Base-by-base conservation (phyloP, 2,888 invertebrate genomes). In the Hemithea aestivaria region DNA sequence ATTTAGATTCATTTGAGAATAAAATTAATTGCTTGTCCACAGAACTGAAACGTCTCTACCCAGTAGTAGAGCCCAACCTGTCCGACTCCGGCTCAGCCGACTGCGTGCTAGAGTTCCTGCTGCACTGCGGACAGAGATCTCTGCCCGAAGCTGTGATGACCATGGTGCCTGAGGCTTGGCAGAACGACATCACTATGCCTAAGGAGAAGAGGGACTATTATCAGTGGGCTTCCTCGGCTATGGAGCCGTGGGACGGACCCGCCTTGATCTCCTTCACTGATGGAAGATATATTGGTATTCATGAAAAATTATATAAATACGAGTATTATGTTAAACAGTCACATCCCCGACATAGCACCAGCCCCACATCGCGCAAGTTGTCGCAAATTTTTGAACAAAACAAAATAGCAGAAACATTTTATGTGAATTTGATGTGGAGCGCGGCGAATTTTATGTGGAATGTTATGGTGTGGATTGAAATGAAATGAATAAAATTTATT, bases 221-320 rank as follows among this genome's bases (percentile, higher is more conserved):
- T 82, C 94, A 96, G 55, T 99, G 99, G 99, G 95, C 97, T 7
- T 94, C 97, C 0, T 98, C 95, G 67, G 95, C 94, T 9, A 99
- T 99, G 99, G 99, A 99, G 74, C 99, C 99, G 0, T 99, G 99
- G 99, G 99, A 99, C 79, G 99, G 99, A 16, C 95, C 96, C 1
- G 99, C 99, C 1, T 87, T 99, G 45, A 91, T 99, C 37, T 96
- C 99, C 0, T 99, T 99, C 81, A 97, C 98, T 29, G 99, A 99
- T 82, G 99, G 99, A 20, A 92, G 98, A 20, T 98, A 96, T 70
- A 95, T 99, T 63, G 99, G 95, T 87, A n/a, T n/a, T n/a, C n/a
- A n/a, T n/a, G n/a, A n/a, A n/a, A n/a, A n/a, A n/a, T n/a, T n/a
- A n/a, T n/a, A n/a, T n/a, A n/a, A n/a, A n/a, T n/a, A n/a, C n/a